Evolutionary conservation across 37 sponge, comb jelly and placozoan species (phyloP), one percentile per base, ranked within the genome.

Genomic region (Tethya wilhelma): DNA sequence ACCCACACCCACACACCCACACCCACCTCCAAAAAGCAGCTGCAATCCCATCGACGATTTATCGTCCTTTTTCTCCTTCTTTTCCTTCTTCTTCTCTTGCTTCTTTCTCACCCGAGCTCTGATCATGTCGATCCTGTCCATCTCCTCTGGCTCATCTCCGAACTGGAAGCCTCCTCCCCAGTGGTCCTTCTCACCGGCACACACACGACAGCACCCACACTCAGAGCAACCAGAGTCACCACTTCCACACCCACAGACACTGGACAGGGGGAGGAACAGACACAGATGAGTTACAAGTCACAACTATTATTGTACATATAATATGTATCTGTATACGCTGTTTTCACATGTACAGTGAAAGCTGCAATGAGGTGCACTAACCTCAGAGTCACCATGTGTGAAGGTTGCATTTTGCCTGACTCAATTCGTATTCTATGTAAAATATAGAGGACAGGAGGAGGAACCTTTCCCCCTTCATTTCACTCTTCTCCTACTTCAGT

Each of bases 231-330:
- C 97, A 64, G 95, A 89, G 64, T 94, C 95, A 46, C 97, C 97
- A 39, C 79, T 56, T 8, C 97, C 97, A 84, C 97, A 97, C 33
- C 97, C 97, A 90, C 97, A 97, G 56, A 79, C 85, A 64, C 97
- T 97, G 56, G 55, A 49, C 9, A 49, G 55, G 66, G 66, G 37
- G 67, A 34, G 37, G 2, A 29, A 29, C 25, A 22, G 37, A 25
- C 26, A 62, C 8, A 23, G 20, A 62, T 19, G 55, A 49, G 55
- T 14, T 49, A 19, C 55, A 14, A 9, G 14, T 49, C 28, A 8
- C 64, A 28, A 20, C 8, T 62, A 62, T 62, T 28, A 14, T 62
- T 23, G 8, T 62, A 25, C 55, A 20, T n/a, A 11, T 49, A 20
- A 20, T 49, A 49, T 49, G 55, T 20, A 49, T 49, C 55, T 49